Evolutionary conservation across 2,888 invertebrate genomes (phyloP), one percentile per base, ranked within the genome.

Genomic region (Podotricha telesiphe): DNA sequence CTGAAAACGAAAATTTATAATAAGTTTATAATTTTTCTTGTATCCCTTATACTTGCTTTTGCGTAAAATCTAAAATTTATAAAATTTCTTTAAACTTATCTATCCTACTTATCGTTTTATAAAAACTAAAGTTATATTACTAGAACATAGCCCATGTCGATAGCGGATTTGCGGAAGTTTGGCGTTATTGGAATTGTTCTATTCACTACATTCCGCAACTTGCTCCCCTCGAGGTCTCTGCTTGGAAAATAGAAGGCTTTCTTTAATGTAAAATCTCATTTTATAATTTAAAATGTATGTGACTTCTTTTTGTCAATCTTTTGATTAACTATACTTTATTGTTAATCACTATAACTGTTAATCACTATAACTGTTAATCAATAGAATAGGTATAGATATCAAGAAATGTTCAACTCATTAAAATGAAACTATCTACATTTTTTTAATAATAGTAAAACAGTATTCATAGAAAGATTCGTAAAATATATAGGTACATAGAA

Each of bases 181-280:
- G 69, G 66, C 69, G 59, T 74, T 74, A 74, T 74, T 73, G 71
- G 73, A 73, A 74, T 73, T 74, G 72, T 72, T 72, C 69, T 50
- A 47, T 61, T 48, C 70, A 50, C 64, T 61, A 53, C 67, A 67
- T 50, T 67, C 66, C 69, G 40, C 63, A 58, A 62, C 61, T 62
- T 67, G 47, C 22, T 67, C 61, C 22, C 61, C 53, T 7, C 61
- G 53, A 53, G 65, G 48, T 61, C 59, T 69, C 65, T 56, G 61
- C 48, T 69, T 45, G 20, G 22, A 56, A 69, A 66, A 67, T 61
- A 28, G 42, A 34, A 42, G 45, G 20, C 28, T 51, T 64, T 64
- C 13, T 64, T 50, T 48, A 15, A 34, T 47, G 45, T 62, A 13
- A 53, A n/a, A 51, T 51, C 11, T 51, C n/a, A 15, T 64, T 48